phyloP scores from a whole-genome alignment of 2,888 invertebrate species.

The Scrobipalpa atriplicella region DNA sequence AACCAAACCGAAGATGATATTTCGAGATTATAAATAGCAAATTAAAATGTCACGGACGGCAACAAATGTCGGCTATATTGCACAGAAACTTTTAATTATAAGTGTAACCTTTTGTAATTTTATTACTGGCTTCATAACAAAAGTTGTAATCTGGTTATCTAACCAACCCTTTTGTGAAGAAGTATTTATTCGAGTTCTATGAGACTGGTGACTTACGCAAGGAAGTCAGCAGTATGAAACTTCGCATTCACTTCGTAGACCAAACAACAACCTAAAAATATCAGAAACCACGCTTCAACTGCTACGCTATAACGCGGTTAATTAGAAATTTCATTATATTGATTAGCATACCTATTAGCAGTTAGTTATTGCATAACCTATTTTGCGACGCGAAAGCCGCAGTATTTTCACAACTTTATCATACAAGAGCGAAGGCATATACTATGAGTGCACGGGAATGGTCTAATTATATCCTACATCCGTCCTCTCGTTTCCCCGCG shows the following conservation, averaged over 20 bases:
- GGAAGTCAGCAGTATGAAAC: slow-evolving; percentile 48
- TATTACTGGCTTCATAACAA: slow-evolving; percentile 16
- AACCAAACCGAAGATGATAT: slow-evolving; percentile 27
- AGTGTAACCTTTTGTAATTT: slow-evolving; percentile 15
- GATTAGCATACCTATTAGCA: slow-evolving; percentile 27
- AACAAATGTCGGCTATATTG: neutral
- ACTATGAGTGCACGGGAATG: slow-evolving; percentile 49
- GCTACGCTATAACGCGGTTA: slow-evolving; percentile 41
- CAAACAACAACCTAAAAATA: slow-evolving; percentile 25
- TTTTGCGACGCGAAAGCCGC: neutral
- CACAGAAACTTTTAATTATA: slow-evolving; percentile 5
- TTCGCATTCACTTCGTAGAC: slow-evolving; percentile 40
- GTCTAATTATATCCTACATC: slow-evolving; percentile 66
- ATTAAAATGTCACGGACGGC: slow-evolving; percentile 25
- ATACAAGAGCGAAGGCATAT: neutral
- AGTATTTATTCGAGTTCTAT: slow-evolving; percentile 35
- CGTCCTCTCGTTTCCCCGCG: slow-evolving; percentile 53
- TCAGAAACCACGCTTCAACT: slow-evolving; percentile 30
- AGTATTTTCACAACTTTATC: slow-evolving; percentile 1
- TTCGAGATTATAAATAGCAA: slow-evolving; percentile 27
- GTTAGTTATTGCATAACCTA: slow-evolving; percentile 23
- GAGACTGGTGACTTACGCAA: slow-evolving; percentile 46
- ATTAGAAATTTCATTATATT: slow-evolving; percentile 34
- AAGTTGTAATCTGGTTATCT: slow-evolving; percentile 34
- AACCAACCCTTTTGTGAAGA: slow-evolving; percentile 45